Percentiles rank a stretch among this genome's conserved stretches.
These are phyloP conservation scores for Catostylus mosaicus DNA, from an alignment of 30 jellyfish, hydroid and myxozoan species.

Conservation along the genomic window DNA sequence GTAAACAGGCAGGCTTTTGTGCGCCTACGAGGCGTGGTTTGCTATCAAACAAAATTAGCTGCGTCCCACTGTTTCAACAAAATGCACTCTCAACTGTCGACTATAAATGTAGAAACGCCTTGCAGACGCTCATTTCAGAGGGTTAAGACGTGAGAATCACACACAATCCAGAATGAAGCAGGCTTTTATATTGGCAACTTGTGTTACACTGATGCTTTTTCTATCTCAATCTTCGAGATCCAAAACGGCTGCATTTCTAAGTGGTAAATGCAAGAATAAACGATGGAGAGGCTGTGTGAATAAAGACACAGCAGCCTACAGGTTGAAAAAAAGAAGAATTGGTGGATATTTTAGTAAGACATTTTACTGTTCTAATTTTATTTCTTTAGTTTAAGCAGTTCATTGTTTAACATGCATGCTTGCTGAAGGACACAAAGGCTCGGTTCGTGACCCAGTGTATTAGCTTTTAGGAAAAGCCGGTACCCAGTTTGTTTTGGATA, in stretches of 20 bases:
- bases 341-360: no score
- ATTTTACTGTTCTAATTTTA: no score
- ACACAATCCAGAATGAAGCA: slow-evolving; percentile 17
- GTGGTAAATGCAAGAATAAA: slow-evolving; percentile 44
- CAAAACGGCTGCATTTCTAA: slow-evolving; percentile 24
- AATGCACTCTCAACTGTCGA: not conserved
- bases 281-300: slow-evolving; percentile 64
- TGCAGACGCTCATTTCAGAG: not conserved
- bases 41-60: slow-evolving; percentile 21
- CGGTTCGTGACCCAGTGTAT: no score
- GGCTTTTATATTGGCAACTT: not conserved
- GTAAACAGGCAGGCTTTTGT: not conserved
- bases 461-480: no score
- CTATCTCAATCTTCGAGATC: slow-evolving; percentile 12
- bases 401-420: no score
- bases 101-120: slow-evolving; percentile 21
- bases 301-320: no score
- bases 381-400: no score
- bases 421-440: no score
- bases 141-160: not conserved
- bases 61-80: slow-evolving; percentile 18
- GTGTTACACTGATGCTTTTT: slow-evolving; percentile 8
- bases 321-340: no score
- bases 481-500: no score
- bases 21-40: slow-evolving; percentile 32